phyloP scores from a whole-genome alignment of 2,113 vertebrate species.

The Stercorarius parasiticus region DNA sequence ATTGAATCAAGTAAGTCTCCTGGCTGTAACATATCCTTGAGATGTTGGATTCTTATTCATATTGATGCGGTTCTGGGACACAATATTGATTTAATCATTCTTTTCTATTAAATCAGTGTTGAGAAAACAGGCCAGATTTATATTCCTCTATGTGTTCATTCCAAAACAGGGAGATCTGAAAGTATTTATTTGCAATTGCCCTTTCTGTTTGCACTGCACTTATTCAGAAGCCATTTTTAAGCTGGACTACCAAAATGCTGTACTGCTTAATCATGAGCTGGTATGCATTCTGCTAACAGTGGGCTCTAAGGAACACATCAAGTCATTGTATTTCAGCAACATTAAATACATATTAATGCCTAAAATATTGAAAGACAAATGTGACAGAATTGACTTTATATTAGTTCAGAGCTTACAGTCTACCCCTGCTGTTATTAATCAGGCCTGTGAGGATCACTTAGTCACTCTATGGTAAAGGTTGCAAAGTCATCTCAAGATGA shows the following conservation, averaged over 20 bases:
- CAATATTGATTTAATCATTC: slow-evolving; percentile 61
- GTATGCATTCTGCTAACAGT: not conserved
- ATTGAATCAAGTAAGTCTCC: slow-evolving; percentile 52
- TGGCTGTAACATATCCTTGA: slow-evolving; percentile 36
- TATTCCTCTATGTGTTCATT: not conserved
- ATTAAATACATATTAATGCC: not conserved
- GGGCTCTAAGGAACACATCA: slow-evolving; percentile 15
- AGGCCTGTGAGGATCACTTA: not conserved
- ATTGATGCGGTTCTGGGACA: slow-evolving; percentile 40
- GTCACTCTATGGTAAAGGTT: slow-evolving; percentile 1
- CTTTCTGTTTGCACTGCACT: slow-evolving; percentile 1
- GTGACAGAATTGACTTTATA: slow-evolving; percentile 20
- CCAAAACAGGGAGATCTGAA: not conserved
- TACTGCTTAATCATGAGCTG: not conserved
- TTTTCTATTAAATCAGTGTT: slow-evolving; percentile 57
- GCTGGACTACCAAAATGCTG: not conserved
- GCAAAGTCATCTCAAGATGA: slow-evolving; percentile 43
- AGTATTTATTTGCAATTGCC: slow-evolving; percentile 27
- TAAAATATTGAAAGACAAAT: slow-evolving; percentile 36
- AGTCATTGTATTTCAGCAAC: slow-evolving; percentile 6
- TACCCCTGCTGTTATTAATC: not conserved
- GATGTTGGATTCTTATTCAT: slow-evolving; percentile 37
- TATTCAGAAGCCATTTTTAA: slow-evolving; percentile 47
- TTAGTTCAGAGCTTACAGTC: slow-evolving; percentile 1
- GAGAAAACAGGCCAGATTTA: slow-evolving; percentile 37